These are phyloP conservation scores for Dione juno DNA, from an alignment of 2,888 invertebrate genomes.

Conservation along the genomic window DNA sequence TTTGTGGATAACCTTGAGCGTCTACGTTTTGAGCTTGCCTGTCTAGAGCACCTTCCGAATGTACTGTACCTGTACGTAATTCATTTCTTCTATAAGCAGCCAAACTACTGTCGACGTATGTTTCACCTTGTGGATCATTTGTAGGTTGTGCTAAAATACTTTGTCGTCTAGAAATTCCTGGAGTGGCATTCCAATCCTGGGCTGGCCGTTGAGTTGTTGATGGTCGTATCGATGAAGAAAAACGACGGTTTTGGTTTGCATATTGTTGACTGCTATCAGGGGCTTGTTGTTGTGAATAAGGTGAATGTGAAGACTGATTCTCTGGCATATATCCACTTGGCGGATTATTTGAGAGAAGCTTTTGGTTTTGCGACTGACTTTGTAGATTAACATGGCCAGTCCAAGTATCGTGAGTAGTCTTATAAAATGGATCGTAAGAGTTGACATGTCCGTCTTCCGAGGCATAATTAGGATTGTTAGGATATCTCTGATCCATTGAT, in stretches of 20 bases:
- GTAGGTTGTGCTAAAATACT: slow-evolving; percentile 73
- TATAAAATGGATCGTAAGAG: slow-evolving; percentile 66
- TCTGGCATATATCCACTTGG: slow-evolving; percentile 58
- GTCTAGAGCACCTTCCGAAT: slow-evolving; percentile 67
- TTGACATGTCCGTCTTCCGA: slow-evolving; percentile 67
- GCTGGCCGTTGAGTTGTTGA: slow-evolving; percentile 63
- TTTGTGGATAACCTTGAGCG: slow-evolving; percentile 53
- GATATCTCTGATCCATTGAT: slow-evolving; percentile 66
- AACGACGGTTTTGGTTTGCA: slow-evolving; percentile 66
- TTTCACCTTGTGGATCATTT: slow-evolving; percentile 61
- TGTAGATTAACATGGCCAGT: slow-evolving; percentile 53
- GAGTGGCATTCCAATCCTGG: slow-evolving; percentile 68
- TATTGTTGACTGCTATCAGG: slow-evolving; percentile 70
- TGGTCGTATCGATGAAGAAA: slow-evolving; percentile 65
- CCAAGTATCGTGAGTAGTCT: slow-evolving; percentile 70
- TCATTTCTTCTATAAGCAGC: slow-evolving; percentile 66
- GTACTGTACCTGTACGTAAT: slow-evolving; percentile 70
- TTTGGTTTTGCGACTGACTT: slow-evolving; percentile 64
- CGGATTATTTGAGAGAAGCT: slow-evolving; percentile 65
- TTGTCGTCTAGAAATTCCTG: slow-evolving; percentile 65
- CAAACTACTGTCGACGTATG: slow-evolving; percentile 61
- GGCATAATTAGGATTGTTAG: slow-evolving; percentile 68
- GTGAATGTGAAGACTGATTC: slow-evolving; percentile 51
- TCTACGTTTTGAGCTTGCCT: slow-evolving; percentile 59
- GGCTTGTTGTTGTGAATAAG: slow-evolving; percentile 64